These are phyloP conservation scores for Sula dactylatra DNA, from an alignment of 2,113 vertebrate species.

Conservation along the genomic window DNA sequence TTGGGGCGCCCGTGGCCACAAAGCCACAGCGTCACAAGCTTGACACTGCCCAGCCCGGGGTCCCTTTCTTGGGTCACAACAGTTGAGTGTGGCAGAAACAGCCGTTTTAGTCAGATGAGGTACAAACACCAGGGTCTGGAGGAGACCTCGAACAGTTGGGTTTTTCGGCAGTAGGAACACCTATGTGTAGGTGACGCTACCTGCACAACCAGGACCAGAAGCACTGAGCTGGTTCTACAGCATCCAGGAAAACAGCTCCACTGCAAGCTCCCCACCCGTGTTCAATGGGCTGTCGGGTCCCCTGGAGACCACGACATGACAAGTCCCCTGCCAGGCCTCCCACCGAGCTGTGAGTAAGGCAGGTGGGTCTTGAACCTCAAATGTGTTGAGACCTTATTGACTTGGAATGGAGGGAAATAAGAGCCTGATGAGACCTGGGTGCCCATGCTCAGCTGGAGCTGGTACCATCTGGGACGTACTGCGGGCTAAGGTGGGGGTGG, in stretches of 20 bases:
- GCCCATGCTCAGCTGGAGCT: rapidly evolving
- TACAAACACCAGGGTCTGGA: background rate
- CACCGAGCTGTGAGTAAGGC: rapidly evolving
- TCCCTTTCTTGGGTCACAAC: background rate
- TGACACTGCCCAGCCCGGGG: background rate
- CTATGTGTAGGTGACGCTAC: background rate
- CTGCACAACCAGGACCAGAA: background rate
- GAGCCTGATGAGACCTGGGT: background rate
- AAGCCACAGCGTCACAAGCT: background rate
- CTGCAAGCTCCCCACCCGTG: background rate
- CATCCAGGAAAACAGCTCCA: background rate
- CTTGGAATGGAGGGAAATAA: background rate
- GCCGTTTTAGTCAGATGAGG: background rate
- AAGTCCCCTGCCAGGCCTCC: background rate
- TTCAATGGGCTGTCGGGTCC: background rate
- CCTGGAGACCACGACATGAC: background rate
- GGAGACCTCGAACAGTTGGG: background rate
- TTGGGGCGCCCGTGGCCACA: background rate
- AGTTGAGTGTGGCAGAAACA: background rate
- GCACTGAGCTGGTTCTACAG: background rate
- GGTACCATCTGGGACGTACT: background rate
- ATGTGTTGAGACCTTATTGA: background rate
- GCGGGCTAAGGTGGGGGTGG: background rate
- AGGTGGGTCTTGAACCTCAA: background rate
- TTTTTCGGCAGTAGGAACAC: background rate